Conservation (phyloP, 1,140 invertebrate species). For the Camponotus vicinus region DNA sequence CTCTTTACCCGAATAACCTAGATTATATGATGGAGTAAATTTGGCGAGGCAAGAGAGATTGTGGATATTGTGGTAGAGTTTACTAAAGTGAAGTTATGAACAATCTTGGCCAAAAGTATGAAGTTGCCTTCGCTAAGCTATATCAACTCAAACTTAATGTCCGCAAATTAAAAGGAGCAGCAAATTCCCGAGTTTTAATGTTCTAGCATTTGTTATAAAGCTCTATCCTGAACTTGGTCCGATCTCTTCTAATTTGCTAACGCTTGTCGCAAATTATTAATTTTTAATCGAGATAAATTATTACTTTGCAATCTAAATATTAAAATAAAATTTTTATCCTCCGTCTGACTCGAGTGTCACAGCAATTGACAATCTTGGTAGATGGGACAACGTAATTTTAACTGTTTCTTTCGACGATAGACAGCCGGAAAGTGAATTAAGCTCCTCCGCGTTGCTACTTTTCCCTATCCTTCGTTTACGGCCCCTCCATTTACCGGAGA, state of each 20-base stretch:
- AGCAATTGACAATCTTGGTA: neutral
- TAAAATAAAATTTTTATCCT: neutral
- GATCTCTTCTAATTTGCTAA: neutral
- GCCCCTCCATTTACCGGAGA: neutral
- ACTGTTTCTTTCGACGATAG: neutral
- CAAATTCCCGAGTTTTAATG: neutral
- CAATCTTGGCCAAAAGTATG: constrained; percentile 7
- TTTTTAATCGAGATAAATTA: constrained; percentile 10
- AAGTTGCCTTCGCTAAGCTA: neutral
- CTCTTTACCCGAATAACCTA: constrained; percentile 36
- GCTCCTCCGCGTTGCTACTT: neutral
- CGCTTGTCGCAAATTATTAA: neutral
- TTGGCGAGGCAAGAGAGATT: constrained; percentile 8
- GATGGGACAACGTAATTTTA: neutral
- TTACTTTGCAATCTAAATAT: neutral
- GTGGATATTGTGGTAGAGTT: constrained; percentile 9
- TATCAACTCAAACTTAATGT: constrained; percentile 9
- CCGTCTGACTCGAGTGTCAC: neutral
- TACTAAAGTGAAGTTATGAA: constrained; percentile 37
- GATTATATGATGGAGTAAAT: constrained; percentile 45
- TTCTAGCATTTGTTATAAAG: neutral
- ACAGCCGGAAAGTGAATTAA: constrained; percentile 12
- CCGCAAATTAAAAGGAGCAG: neutral
- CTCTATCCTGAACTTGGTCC: neutral
- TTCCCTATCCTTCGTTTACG: neutral